Conservation (phyloP, 2,888 invertebrate genomes). For the Drosophila longiperda region DNA sequence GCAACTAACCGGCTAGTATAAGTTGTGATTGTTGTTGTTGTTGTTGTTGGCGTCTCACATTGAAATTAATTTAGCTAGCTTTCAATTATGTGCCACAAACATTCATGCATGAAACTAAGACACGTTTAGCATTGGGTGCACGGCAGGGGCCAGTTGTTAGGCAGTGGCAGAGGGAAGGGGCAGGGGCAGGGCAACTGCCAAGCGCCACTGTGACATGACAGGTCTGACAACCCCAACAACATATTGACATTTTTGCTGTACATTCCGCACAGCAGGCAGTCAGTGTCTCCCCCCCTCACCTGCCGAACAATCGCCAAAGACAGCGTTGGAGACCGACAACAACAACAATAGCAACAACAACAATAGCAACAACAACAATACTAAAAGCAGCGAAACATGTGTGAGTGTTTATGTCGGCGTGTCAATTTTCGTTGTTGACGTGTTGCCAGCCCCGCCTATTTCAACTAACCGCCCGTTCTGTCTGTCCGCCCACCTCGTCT, state of each 20-base stretch:
- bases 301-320: background rate
- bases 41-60: conserved; percentile 72
- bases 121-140: conserved; percentile 62
- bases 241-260: conserved; percentile 79
- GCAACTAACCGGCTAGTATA: conserved; percentile 33
- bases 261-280: conserved; percentile 72
- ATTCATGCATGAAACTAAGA: conserved; percentile 80
- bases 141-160: background rate
- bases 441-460: conserved; percentile 65
- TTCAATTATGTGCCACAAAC: conserved; percentile 85
- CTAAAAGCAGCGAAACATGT: conserved; percentile 57
- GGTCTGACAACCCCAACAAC: conserved; percentile 77
- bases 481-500: conserved; percentile 18
- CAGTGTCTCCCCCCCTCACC: conserved; percentile 7
- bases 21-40: conserved; percentile 24
- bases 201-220: conserved; percentile 76
- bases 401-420: conserved; percentile 82
- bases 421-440: conserved; percentile 81
- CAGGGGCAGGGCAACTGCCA: conserved; percentile 22
- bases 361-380: background rate
- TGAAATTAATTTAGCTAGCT: conserved; percentile 84
- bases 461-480: conserved; percentile 7
- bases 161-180: background rate
- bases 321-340: conserved; percentile 35
- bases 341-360: background rate